Evolutionary conservation across 1,140 invertebrate genomes (phyloP), one percentile per base, ranked within the genome.

Genomic region (Chionoecetes opilio): DNA sequence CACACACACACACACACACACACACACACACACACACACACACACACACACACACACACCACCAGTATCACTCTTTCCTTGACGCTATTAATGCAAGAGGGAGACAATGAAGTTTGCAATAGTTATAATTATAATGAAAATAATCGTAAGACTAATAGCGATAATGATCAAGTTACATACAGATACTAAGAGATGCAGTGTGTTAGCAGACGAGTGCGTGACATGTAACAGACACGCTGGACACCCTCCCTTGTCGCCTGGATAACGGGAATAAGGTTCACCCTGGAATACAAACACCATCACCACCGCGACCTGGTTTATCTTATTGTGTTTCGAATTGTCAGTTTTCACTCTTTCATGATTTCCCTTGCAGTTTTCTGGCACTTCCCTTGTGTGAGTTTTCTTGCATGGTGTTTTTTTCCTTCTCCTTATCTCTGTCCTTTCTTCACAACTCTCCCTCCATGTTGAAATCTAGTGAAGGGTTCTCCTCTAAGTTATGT

Each of bases 1-100:
- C 87, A 89, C 87, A 88, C 86, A 88, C 38, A 89, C 35, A 89
- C 87, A 89, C 87, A 46, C 31, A 38, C 32, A 88, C 86, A 88
- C 86, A 63, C 53, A 63, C 53, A 9, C 9, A 21, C 53, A 63
- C 21, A 63, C 53, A 9, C 9, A 21, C 34, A 88, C 86, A 88
- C 86, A 41, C 31, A 38, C 34, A 89, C 87, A 89, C 87, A 75
- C 26, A n/a, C 63, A 1, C 0, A n/a, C 63, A 21, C n/a, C 21
- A n/a, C n/a, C 63, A n/a, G 21, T n/a, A 75, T 75, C 63, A 75
- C 63, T 53, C 63, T n/a, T 75, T n/a, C 6, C 63, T 26, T 75
- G 63, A n/a, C 63, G 63, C 63, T 75, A 75, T n/a, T 53, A 75
- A 26, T 75, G 63, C 63, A 75, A 75, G 63, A 75, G 63, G 63